Evolutionary conservation across 1,140 invertebrate genomes (phyloP).

Genomic region (Cyclargus thomasi): DNA sequence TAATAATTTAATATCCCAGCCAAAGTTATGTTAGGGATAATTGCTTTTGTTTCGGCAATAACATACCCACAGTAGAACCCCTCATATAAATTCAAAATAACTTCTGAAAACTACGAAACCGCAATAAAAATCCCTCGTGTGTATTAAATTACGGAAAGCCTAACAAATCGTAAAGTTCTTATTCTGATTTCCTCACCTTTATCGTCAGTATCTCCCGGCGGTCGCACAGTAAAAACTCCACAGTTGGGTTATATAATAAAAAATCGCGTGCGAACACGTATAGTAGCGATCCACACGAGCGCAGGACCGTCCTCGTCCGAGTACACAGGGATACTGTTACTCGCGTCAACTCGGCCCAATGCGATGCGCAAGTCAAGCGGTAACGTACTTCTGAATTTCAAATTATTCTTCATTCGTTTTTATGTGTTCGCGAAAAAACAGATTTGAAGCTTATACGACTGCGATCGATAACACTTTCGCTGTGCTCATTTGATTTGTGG

Average conservation of each 20-base stretch:
- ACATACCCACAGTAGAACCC: not conserved
- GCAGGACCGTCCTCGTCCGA: constrained; percentile 35
- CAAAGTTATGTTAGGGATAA: not conserved
- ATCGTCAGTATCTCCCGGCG: not conserved
- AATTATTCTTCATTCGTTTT: constrained; percentile 56
- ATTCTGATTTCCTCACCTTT: not conserved
- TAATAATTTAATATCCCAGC: not conserved
- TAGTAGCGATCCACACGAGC: constrained; percentile 26
- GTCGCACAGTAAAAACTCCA: constrained; percentile 60
- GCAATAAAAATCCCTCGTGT: constrained; percentile 20
- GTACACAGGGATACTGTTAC: constrained; percentile 46
- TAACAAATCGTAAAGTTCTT: not conserved
- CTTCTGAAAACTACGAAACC: not conserved
- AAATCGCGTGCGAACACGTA: constrained; percentile 48
- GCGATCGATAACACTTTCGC: constrained; percentile 12
- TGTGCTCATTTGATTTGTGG: constrained; percentile 11
- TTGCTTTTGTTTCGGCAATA: not conserved
- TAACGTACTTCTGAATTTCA: constrained; percentile 55
- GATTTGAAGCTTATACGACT: constrained; percentile 19
- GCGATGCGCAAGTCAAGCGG: constrained; percentile 68
- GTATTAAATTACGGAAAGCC: not conserved
- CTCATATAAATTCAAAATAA: not conserved
- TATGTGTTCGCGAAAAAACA: constrained; percentile 20
- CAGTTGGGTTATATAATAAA: constrained; percentile 58
- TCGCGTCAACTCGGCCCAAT: constrained; percentile 37